phyloP scores from a whole-genome alignment of 2,113 vertebrate genomes.

The Rafetus swinhoei region DNA sequence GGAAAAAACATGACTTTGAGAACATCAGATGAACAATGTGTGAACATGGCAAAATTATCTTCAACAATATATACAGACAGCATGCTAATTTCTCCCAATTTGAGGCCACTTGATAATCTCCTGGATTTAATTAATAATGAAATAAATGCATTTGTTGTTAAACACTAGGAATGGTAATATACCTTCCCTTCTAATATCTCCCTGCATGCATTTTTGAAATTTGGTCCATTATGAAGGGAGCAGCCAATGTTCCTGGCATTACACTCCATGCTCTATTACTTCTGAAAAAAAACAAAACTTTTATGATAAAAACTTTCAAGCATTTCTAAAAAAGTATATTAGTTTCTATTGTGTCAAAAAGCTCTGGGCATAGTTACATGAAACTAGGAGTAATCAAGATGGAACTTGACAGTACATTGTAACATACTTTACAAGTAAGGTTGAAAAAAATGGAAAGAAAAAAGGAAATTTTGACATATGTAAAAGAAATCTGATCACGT shows the following conservation, averaged over 20 bases:
- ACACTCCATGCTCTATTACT: background rate
- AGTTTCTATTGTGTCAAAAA: background rate
- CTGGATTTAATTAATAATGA: no score
- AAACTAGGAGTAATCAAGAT: background rate
- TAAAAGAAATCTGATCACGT: background rate
- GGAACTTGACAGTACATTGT: background rate
- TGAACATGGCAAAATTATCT: no score
- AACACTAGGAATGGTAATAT: no score
- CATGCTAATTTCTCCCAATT: background rate
- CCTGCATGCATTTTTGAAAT: background rate
- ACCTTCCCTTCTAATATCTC: no score
- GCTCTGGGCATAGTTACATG: background rate
- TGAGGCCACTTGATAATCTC: no score
- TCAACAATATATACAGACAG: background rate
- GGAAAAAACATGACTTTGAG: background rate
- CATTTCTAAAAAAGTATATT: background rate
- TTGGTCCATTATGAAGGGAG: background rate
- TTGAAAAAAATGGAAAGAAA: background rate
- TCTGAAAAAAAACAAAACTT: background rate
- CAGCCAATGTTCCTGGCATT: background rate
- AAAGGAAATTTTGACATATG: background rate
- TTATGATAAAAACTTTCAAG: background rate
- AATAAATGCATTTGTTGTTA: no score
- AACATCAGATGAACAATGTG: background rate
- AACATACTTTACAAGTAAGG: background rate